Base-by-base conservation (phyloP, 2,888 invertebrate species). In the Polyommatus iphigenia region DNA sequence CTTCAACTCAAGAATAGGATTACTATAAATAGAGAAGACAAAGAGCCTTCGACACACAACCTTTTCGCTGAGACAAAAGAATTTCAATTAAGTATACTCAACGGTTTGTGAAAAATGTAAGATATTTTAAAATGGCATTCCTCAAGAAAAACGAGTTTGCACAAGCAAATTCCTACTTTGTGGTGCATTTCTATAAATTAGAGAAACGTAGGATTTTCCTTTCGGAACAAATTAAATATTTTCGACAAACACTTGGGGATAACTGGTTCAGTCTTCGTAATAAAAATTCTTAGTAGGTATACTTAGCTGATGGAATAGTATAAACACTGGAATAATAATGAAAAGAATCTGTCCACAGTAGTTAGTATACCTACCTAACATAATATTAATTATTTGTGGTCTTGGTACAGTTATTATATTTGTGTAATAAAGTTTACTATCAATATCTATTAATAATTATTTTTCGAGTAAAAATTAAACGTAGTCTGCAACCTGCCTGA, bases 181-280 rank as follows among this genome's bases (percentile, higher is more conserved):
- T 29, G 29, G 75, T 75, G 75, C 50, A 75, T 75, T 75, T 29
- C 75, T 75, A 50, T 24, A 75, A 75, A 75, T 75, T 54, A 75
- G 29, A 75, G 50, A 54, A 50, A 54, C 29, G 24, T 24, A 18
- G 67, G 67, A 67, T 67, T 67, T 3, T 67, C 29, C 18, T 67
- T 29, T 32, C 29, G 67, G 15, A 18, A 15, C 29, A 67, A 32
- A 67, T 67, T 67, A 67, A 67, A 67, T 67, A 32, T 67, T 67
- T 67, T 29, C 67, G 67, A 67, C 67, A 67, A 67, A 67, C 29
- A 67, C 6, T 67, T 32, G 18, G 15, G 29, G 29, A 32, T 32
- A 32, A 67, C 15, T 67, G 67, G 67, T 32, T 5, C 67, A 67
- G 29, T 29, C 8, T 62, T 67, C 29, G 29, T 24, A 59, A 59